Conservation (phyloP, 2,113 vertebrate species). For the Xenopus borealis region DNA sequence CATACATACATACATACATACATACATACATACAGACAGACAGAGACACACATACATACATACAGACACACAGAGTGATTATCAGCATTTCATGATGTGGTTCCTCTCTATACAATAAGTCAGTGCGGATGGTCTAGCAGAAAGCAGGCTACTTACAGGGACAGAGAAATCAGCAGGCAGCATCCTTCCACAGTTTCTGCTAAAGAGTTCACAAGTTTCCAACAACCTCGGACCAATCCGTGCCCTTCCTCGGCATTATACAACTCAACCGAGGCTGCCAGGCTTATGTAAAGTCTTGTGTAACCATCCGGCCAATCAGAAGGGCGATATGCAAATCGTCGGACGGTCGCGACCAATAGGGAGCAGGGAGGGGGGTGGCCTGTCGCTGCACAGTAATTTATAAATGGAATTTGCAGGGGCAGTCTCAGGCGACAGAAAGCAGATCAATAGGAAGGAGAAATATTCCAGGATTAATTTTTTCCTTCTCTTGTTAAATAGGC, state of each 20-base stretch:
- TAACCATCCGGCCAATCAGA: constrained; percentile 55
- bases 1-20: too few relatives aligned
- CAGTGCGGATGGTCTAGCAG: not conserved
- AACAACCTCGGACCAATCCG: constrained; percentile 31
- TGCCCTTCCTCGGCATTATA: constrained; percentile 50
- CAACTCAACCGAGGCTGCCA: constrained; percentile 54
- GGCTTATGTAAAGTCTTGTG: constrained; percentile 65
- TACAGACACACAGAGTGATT: not conserved
- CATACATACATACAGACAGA: too few relatives aligned
- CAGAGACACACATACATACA: too few relatives aligned
- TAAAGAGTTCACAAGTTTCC: constrained; percentile 33
- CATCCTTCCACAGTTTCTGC: constrained; percentile 45
- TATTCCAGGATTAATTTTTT: too few relatives aligned
- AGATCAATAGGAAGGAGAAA: constrained; percentile 46
- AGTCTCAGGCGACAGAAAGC: constrained; percentile 53
- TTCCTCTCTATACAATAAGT: too few relatives aligned
- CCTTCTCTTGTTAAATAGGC: constrained; percentile 11
- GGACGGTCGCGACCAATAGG: constrained; percentile 44
- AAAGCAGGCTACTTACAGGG: constrained; percentile 16
- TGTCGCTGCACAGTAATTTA: constrained; percentile 61
- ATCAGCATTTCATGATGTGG: too few relatives aligned
- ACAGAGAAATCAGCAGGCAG: not conserved
- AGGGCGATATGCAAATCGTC: constrained; percentile 43
- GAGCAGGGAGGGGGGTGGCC: constrained; percentile 53
- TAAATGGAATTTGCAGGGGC: constrained; percentile 64